These are phyloP conservation scores for Artibeus jamaicensis DNA, from an alignment of 2,797 vertebrate genomes.

Conservation along the genomic window DNA sequence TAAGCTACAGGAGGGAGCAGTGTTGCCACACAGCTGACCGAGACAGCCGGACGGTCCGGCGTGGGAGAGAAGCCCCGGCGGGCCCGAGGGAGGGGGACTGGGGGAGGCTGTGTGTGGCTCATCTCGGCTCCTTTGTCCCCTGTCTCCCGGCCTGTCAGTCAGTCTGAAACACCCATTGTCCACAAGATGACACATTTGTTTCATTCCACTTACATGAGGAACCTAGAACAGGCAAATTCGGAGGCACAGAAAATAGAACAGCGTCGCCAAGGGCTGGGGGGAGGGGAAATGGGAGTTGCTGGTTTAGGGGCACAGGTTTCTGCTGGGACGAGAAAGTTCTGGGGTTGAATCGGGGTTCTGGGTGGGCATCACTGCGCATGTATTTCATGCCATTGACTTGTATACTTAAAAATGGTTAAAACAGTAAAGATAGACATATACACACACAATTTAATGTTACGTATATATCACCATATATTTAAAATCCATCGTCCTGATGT, in stretches of 20 bases:
- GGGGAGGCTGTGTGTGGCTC: background rate
- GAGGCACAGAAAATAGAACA: background rate
- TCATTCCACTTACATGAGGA: background rate
- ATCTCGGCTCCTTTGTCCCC: background rate
- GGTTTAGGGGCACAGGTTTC: background rate
- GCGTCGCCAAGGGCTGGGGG: background rate
- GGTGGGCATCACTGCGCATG: background rate
- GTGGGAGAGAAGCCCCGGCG: background rate
- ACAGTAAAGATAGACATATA: background rate
- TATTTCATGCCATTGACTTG: background rate
- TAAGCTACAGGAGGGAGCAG: background rate
- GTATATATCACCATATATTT: background rate
- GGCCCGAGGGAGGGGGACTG: background rate
- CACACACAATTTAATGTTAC: background rate
- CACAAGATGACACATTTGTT: background rate
- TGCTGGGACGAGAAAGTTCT: background rate
- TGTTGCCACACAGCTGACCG: fast-evolving
- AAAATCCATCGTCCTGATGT: background rate
- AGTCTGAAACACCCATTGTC: background rate
- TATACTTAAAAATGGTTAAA: background rate
- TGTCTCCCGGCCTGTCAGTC: background rate
- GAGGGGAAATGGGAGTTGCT: background rate
- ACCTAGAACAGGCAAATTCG: background rate
- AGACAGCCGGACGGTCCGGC: background rate
- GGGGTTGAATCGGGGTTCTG: background rate